Evolutionary conservation across 2,113 vertebrate species (phyloP), one percentile per base, ranked within the genome.

Genomic region (Pygoscelis antarcticus): DNA sequence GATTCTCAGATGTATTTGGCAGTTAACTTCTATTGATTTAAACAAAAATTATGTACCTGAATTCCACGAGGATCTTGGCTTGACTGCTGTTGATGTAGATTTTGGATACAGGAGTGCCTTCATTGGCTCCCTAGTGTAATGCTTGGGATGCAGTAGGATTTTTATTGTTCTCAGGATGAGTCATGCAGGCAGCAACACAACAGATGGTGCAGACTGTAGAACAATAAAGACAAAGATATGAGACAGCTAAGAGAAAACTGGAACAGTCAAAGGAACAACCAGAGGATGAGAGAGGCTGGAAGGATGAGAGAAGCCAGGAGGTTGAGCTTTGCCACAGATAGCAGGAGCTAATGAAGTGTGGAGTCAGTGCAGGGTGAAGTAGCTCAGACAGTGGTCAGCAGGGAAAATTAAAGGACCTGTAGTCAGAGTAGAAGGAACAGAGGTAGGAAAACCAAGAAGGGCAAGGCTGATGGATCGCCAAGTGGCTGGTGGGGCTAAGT

Each of bases 161-260:
- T 96, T 88, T 93, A 87, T 83, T 92, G 91, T 95, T 94, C 84
- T 90, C 74, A 88, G 66, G 62, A 83, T 96, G 92, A 96, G 65
- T 96, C 92, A 96, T 95, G n/a, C 81, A 96, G 78, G 74, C 89
- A 95, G 92, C 76, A 96, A 75, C 69, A 96, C 66, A 91, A 65
- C 89, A 96, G 87, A 97, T 96, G 95, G 72, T 75, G 65, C 7
- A 2, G 60, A 78, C 78, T 88, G 93, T 70, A 68, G 87, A 92
- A 93, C 74, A 91, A 91, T 87, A 92, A 65, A 92, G 94, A 83
- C 21, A 71, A 94, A 95, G 71, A 77, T 76, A 87, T 15, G 46
- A 96, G 85, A 94, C 89, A 84, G 54, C 77, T 83, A 60, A 64
- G 80, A 95, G 74, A 93, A 87, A 93, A 94, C 49, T 64, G 52